Percentiles rank a stretch among this genome's conserved stretches.
Evolutionary conservation across 2,113 vertebrate genomes (phyloP).

Genomic region (Aix galericulata): DNA sequence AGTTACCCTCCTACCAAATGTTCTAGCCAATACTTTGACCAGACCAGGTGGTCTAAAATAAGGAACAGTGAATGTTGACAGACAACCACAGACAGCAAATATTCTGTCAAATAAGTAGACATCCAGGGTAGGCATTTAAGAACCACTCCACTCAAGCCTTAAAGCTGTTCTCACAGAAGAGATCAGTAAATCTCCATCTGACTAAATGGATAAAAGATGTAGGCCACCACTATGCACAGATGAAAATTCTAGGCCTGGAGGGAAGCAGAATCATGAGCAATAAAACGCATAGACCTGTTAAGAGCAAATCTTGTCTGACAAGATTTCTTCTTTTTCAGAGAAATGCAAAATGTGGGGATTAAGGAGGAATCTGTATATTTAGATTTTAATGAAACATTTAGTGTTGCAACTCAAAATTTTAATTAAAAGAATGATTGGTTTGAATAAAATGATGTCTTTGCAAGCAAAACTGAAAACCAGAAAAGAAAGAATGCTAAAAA

Average conservation of each 20-base stretch:
- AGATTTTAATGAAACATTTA: not conserved
- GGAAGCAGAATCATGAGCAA: not conserved
- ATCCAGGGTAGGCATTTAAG: not conserved
- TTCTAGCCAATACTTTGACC: not conserved
- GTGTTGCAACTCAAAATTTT: not conserved
- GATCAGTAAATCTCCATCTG: not conserved
- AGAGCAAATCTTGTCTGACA: not conserved
- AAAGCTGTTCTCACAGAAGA: not conserved
- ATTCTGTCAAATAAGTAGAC: not conserved
- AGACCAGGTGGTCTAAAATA: not conserved
- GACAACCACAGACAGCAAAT: not conserved
- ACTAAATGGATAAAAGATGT: not conserved
- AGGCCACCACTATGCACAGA: not conserved
- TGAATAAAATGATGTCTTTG: not conserved
- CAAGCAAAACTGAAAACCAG: not conserved
- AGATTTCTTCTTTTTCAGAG: not conserved
- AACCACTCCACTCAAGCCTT: not conserved
- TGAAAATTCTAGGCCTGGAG: not conserved
- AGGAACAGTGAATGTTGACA: rapidly evolving
- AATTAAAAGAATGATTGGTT: not conserved
- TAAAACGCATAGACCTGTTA: not conserved
- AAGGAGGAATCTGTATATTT: not conserved
- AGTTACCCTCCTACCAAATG: not conserved
- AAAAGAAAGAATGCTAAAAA: not conserved
- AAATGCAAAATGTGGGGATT: not conserved